A percentile compares a stretch with the other conserved stretches of the same genome.
Conservation (phyloP, 1,140 invertebrate genomes). For the Adoxophyes honmai region DNA sequence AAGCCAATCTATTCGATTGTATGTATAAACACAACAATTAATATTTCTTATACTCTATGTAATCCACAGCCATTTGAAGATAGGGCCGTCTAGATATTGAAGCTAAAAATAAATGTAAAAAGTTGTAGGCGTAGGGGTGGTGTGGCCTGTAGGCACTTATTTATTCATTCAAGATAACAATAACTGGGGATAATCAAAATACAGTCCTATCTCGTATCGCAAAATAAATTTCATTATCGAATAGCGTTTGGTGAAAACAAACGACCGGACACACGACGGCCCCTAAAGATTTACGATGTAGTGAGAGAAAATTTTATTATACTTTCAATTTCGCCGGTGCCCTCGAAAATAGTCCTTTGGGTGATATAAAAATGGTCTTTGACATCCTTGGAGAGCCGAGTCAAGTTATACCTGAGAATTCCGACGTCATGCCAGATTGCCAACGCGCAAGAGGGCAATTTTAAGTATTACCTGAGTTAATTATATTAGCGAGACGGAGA, state of each 20-base stretch:
- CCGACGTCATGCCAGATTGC: constrained; percentile 31
- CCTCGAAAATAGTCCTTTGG: constrained; percentile 31
- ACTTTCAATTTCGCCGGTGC: constrained; percentile 44
- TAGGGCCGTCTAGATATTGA: too few species aligned
- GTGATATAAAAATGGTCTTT: constrained; percentile 29
- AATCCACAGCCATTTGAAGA: too few species aligned
- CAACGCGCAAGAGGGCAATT: constrained; percentile 26
- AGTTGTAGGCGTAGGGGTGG: too few species aligned
- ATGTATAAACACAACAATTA: too few species aligned
- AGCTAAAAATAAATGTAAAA: too few species aligned
- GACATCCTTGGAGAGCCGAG: constrained; percentile 2
- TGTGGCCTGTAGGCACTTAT: too few species aligned
- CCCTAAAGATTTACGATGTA: constrained; percentile 49
- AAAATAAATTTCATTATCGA: constrained; percentile 30
- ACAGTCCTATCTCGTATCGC: constrained; percentile 1
- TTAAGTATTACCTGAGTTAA: constrained; percentile 40
- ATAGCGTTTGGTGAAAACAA: constrained; percentile 31
- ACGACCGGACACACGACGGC: constrained; percentile 37
- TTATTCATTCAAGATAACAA: too few species aligned
- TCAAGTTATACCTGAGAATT: constrained; percentile 21
- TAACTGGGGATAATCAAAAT: neutral
- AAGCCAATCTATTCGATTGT: too few species aligned
- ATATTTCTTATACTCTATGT: too few species aligned
- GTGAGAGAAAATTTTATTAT: constrained; percentile 54
- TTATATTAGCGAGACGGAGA: constrained; percentile 36